Conservation (phyloP, 2,113 vertebrate species). For the Strix uralensis region DNA sequence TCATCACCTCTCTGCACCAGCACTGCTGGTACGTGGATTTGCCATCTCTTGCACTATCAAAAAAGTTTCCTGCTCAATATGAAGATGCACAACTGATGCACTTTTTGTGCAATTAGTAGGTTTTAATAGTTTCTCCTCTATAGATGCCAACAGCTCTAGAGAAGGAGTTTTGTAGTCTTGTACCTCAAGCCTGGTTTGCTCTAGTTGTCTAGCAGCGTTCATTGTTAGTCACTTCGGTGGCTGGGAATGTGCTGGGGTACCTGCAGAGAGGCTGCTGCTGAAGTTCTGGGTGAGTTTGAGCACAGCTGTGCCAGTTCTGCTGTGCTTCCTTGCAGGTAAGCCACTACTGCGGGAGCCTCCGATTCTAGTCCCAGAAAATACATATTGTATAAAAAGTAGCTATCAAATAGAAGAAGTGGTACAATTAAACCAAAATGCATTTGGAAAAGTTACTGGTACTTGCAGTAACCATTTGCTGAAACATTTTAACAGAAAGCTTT, state of each 20-base stretch:
- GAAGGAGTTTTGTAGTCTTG: not conserved
- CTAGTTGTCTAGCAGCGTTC: not conserved
- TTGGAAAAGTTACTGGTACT: not conserved
- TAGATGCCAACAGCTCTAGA: not conserved
- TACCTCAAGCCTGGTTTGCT: not conserved
- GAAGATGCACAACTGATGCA: not conserved
- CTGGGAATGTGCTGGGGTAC: not conserved
- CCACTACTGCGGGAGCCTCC: rapidly evolving
- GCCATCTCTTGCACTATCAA: rapidly evolving
- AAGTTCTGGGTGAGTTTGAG: not conserved
- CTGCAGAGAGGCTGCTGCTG: not conserved
- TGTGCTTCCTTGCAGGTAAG: not conserved
- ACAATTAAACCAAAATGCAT: rapidly evolving
- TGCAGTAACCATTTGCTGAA: not conserved
- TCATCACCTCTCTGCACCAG: not conserved
- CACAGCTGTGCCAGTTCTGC: not conserved
- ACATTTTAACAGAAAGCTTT: not conserved
- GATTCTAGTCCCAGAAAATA: not conserved
- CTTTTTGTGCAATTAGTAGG: not conserved
- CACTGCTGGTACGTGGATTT: not conserved
- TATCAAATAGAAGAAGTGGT: not conserved
- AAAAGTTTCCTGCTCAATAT: not conserved
- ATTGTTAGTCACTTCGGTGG: not conserved
- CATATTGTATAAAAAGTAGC: not conserved
- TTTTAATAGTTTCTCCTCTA: not conserved